phyloP scores from a whole-genome alignment of 2,888 invertebrate species.

The Lasioglossum marginatum region DNA sequence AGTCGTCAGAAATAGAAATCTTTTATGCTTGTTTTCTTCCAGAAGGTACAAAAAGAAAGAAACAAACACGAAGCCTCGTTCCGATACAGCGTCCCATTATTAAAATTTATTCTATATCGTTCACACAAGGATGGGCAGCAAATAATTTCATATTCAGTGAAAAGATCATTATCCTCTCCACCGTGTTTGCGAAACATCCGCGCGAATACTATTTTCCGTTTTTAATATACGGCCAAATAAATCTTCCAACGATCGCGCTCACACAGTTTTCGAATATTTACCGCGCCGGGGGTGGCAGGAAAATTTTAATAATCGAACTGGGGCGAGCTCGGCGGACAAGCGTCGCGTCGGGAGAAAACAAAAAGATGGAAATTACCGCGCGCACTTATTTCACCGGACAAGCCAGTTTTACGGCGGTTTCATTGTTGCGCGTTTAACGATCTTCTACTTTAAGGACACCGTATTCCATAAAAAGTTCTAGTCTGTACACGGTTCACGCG shows the following conservation, averaged over 20 bases:
- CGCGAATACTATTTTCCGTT: not conserved
- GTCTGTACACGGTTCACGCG: constrained; percentile 12
- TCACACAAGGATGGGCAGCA: not conserved
- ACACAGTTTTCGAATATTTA: not conserved
- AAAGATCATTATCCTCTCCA: not conserved
- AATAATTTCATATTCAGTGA: not conserved
- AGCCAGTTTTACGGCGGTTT: not conserved
- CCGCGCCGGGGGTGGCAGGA: not conserved
- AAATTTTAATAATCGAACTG: not conserved
- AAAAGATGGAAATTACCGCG: not conserved
- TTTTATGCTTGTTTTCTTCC: too few relatives aligned
- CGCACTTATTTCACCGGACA: not conserved
- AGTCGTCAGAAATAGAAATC: too few relatives aligned
- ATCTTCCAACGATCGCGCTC: not conserved
- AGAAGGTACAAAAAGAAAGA: too few relatives aligned
- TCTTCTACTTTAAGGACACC: constrained; percentile 22
- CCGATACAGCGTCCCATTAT: not conserved
- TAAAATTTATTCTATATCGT: not conserved
- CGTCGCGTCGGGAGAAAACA: not conserved
- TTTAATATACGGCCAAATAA: not conserved
- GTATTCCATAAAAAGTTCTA: constrained; percentile 36
- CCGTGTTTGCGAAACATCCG: not conserved
- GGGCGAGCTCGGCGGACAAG: not conserved
- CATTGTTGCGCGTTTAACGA: constrained; percentile 16
- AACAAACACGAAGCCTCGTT: not conserved